Evolutionary conservation across 2,888 invertebrate species (phyloP), one percentile per base, ranked within the genome.

Genomic region (Cosmia trapezina): DNA sequence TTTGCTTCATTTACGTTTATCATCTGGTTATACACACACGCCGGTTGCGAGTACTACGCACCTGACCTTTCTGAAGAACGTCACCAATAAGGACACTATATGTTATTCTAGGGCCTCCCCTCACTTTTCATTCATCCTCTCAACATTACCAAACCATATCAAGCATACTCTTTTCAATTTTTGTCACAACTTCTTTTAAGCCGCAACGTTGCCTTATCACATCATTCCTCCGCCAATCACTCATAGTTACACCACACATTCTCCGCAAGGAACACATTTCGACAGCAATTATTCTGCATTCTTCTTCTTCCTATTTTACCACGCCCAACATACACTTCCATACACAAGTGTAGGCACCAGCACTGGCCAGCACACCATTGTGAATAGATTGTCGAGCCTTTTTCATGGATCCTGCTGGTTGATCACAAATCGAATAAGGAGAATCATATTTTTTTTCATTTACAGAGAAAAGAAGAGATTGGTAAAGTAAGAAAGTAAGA

Each of bases 391-490:
- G 53, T 53, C 22, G 22, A 6, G 12, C 22, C 12, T 53, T 22
- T 28, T 54, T n/a, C n/a, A n/a, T 8, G 54, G 19, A 56, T n/a
- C 6, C 33, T 56, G 19, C 33, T 28, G 28, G 28, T 7, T 14
- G 14, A 22, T 22, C n/a, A 28, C 8, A 54, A 28, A 28, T 28
- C 28, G 28, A 28, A 1, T 53, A 53, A 7, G 53, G 14, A 53
- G 53, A 53, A 6, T 53, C 6, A 54, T 14, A 12, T 28, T 3
- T 6, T 28, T 53, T 22, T 43, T 37, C 17, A 28, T 49, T 75
- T 75, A 0, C 57, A 79, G 81, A 66, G 59, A 70, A 63, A 51
- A 43, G 43, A 60, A 12, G 33, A 49, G 7, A 17, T 45, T 69
- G 47, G 54, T 17, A 79, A 53, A 17, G 9, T 41, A n/a, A n/a